Conservation (phyloP, 2,797 vertebrate species). For the Parauchenoglanis ngamensis region DNA sequence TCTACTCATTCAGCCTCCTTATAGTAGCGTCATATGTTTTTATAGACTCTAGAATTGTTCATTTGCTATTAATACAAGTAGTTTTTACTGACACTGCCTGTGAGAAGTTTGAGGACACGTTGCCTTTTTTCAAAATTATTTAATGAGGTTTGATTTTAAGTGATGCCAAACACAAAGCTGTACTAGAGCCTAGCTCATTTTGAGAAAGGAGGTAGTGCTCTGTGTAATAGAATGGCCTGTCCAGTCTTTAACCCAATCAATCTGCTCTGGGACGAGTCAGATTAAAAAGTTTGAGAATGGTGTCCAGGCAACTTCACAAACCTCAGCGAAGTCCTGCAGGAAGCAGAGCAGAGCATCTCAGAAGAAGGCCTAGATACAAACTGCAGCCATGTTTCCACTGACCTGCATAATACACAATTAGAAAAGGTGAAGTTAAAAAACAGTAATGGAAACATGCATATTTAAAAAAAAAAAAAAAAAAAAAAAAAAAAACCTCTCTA, state of each 20-base stretch:
- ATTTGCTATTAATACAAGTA: neutral
- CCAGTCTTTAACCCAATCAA: neutral
- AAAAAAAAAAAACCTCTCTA: no score
- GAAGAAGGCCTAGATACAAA: neutral
- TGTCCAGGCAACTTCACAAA: neutral
- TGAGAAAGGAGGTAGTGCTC: neutral
- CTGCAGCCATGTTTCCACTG: no score
- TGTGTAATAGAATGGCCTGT: neutral
- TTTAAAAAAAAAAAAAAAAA: no score
- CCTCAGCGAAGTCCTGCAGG: neutral
- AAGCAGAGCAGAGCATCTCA: neutral
- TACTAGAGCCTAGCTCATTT: neutral
- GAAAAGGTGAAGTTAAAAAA: no score
- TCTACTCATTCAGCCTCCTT: neutral
- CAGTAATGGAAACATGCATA: no score
- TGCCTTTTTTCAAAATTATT: neutral
- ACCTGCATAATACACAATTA: no score
- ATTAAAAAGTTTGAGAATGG: neutral
- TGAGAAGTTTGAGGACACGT: neutral
- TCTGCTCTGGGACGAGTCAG: neutral
- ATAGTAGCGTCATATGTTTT: slow-evolving; percentile 17
- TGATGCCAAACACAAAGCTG: neutral
- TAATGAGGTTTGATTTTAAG: neutral
- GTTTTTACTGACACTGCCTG: neutral
- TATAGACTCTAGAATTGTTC: neutral